Evolutionary conservation across 2,888 invertebrate species (phyloP).

Genomic region (Proisotoma minuta): DNA sequence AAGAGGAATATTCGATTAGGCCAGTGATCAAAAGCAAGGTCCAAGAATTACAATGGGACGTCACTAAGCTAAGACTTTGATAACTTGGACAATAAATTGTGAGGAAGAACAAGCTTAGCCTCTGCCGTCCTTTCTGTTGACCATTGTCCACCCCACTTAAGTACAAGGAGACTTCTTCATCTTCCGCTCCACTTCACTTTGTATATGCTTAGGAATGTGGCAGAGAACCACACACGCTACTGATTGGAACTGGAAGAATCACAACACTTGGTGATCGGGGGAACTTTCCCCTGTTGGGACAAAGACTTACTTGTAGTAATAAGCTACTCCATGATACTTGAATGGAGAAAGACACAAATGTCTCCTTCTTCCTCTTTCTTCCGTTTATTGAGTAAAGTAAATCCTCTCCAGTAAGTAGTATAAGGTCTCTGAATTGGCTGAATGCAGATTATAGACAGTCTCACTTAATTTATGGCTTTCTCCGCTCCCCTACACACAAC

Average conservation of each 20-base stretch:
- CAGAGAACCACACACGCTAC: no score
- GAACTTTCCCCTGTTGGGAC: no score
- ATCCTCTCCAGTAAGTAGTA: no score
- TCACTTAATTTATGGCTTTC: not conserved
- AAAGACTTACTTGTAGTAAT: no score
- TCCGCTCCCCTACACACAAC: no score
- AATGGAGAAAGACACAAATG: not conserved
- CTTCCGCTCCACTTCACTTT: conserved; percentile 1
- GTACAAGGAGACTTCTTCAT: not conserved
- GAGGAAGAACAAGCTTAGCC: not conserved
- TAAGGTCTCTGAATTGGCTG: not conserved
- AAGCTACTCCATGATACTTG: no score
- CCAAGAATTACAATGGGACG: no score
- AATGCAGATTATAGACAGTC: not conserved
- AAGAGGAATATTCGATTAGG: no score
- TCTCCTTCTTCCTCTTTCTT: not conserved
- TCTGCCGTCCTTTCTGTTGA: not conserved
- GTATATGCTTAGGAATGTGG: no score
- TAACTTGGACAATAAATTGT: not conserved
- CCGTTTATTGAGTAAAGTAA: not conserved
- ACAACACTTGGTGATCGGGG: no score
- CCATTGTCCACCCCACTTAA: not conserved
- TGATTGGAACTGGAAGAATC: no score
- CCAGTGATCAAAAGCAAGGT: no score
- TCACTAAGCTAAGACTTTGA: not conserved